Conservation (phyloP, 2,888 invertebrate genomes). For the Plemyria rubiginata region DNA sequence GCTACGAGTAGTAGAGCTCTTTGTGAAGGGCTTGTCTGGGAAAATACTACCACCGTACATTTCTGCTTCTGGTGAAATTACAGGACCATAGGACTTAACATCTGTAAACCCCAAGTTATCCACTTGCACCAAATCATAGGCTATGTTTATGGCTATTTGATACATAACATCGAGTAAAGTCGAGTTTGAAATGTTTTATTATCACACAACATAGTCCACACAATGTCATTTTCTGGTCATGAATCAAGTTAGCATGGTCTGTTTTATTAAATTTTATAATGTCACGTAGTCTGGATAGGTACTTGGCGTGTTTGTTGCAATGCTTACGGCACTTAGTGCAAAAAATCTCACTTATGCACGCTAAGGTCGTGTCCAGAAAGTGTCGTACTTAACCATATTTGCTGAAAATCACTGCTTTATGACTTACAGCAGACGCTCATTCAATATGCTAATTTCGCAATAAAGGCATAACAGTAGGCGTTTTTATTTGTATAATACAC, state of each 20-base stretch:
- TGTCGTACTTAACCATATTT: conserved; percentile 18
- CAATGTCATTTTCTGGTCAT: conserved; percentile 13
- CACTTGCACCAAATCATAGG: too few species aligned
- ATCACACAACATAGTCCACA: conserved; percentile 6
- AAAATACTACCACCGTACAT: too few species aligned
- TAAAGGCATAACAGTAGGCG: conserved; percentile 8
- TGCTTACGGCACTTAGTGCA: conserved; percentile 53
- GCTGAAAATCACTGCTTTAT: conserved; percentile 9
- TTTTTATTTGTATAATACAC: conserved; percentile 14
- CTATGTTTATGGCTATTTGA: too few species aligned
- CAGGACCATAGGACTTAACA: too few species aligned
- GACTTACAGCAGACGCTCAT: conserved; percentile 7
- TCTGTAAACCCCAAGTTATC: too few species aligned
- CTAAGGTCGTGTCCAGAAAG: conserved; percentile 58
- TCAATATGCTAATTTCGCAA: conserved; percentile 12
- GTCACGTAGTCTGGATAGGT: conserved; percentile 23
- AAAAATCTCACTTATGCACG: conserved; percentile 58
- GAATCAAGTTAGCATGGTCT: conserved; percentile 21
- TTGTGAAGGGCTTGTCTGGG: too few species aligned
- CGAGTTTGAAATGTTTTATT: background rate
- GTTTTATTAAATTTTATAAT: conserved; percentile 34
- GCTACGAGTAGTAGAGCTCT: too few species aligned
- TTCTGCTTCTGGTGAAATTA: too few species aligned
- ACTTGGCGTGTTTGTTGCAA: conserved; percentile 45
- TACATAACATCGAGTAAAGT: too few species aligned